phyloP scores from a whole-genome alignment of 1,140 invertebrate species.

The Armadillidium nasatum region DNA sequence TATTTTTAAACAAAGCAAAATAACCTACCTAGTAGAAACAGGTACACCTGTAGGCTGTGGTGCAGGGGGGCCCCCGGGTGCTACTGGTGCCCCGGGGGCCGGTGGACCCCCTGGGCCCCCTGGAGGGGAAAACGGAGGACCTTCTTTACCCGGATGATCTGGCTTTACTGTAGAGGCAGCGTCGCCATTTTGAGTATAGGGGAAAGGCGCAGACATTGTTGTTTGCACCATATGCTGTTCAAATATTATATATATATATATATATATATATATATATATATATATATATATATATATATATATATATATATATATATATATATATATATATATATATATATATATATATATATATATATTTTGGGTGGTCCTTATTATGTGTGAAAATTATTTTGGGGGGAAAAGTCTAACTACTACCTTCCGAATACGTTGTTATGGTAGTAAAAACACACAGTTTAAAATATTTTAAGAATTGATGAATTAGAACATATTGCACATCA shows the following conservation, averaged over 20 bases:
- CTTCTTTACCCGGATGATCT: constrained; percentile 38
- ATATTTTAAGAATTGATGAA: no score
- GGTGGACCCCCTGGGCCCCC: constrained; percentile 29
- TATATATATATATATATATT: neutral
- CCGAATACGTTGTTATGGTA: no score
- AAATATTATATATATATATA: constrained; percentile 45
- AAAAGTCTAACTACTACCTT: no score
- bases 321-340: constrained; percentile 1
- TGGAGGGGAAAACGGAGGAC: constrained; percentile 53
- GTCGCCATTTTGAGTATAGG: constrained; percentile 60
- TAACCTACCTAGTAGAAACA: constrained; percentile 48
- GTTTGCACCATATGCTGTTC: constrained; percentile 93
- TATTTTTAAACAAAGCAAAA: no score
- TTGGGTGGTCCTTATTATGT: no score
- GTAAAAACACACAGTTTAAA: no score
- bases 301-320: neutral
- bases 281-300: neutral
- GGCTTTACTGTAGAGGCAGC: constrained; percentile 42
- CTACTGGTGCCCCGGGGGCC: constrained; percentile 23
- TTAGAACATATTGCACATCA: no score
- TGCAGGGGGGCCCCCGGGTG: constrained; percentile 55
- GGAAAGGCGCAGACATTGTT: constrained; percentile 76
- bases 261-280: neutral
- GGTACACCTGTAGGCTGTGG: constrained; percentile 51
- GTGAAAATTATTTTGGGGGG: no score